Evolutionary conservation across 2,888 invertebrate species (phyloP).

Genomic region (Zelleria hepariella): DNA sequence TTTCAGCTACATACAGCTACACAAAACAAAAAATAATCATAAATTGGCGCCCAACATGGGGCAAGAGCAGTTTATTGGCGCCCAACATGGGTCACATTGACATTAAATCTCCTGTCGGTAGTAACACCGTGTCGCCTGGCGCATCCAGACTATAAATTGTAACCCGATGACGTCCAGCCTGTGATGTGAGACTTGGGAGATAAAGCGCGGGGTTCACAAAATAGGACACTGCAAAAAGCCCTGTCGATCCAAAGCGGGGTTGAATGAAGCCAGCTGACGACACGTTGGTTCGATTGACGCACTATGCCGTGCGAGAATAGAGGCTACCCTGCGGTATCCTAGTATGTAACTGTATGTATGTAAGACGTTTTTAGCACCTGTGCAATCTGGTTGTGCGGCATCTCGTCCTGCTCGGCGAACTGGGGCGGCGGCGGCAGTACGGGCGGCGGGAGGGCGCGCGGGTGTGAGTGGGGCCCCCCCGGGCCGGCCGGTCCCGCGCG

Average conservation of each 20-base stretch:
- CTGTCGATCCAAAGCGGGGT: too few species aligned
- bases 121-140: neutral
- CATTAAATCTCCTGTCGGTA: neutral
- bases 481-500: conserved; percentile 59
- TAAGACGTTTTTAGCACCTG: conserved; percentile 35
- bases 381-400: conserved; percentile 66
- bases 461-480: conserved; percentile 57
- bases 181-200: neutral
- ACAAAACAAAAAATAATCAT: too few species aligned
- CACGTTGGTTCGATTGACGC: too few species aligned
- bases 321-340: too few species aligned
- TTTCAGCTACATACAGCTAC: too few species aligned
- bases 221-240: too few species aligned
- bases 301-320: too few species aligned
- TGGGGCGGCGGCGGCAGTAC: conserved; percentile 63
- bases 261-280: too few species aligned
- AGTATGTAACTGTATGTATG: too few species aligned
- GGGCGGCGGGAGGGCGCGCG: conserved; percentile 65
- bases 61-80: neutral
- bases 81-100: neutral
- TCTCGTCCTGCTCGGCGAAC: conserved; percentile 61
- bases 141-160: neutral
- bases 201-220: too few species aligned
- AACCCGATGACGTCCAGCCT: neutral
- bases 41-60: too few species aligned